Percentiles rank a stretch among this genome's conserved stretches.
Evolutionary conservation across 2,797 vertebrate genomes (phyloP).

Genomic region (Kryptopterus vitreolus): DNA sequence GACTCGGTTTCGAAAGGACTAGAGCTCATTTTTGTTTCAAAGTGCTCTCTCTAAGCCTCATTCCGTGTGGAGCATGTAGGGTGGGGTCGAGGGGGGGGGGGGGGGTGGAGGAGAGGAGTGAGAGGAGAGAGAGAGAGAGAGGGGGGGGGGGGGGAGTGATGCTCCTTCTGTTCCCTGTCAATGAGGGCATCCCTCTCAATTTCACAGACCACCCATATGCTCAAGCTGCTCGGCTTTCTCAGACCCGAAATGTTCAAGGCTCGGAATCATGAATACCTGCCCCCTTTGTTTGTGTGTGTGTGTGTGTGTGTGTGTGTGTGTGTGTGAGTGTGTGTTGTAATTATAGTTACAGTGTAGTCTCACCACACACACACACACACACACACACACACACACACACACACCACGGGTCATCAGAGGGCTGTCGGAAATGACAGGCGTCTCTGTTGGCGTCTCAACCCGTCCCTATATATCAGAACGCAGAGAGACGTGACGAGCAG

Average conservation of each 20-base stretch:
- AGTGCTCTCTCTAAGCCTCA: slow-evolving; percentile 34
- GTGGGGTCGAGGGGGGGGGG: slow-evolving; percentile 36
- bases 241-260: neutral
- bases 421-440: slow-evolving; percentile 5
- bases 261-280: neutral
- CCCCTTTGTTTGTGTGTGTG: neutral
- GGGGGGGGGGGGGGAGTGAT: slow-evolving; percentile 12
- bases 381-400: neutral
- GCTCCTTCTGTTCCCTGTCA: slow-evolving; percentile 41
- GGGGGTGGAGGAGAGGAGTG: neutral
- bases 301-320: neutral
- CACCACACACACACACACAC: slow-evolving; percentile 2
- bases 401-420: slow-evolving; percentile 15
- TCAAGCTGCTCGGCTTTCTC: slow-evolving; percentile 15
- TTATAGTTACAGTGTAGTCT: neutral
- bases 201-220: slow-evolving; percentile 39
- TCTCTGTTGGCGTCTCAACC: slow-evolving; percentile 19
- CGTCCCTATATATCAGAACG: slow-evolving; percentile 14
- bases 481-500: neutral
- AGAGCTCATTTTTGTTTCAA: slow-evolving; percentile 50
- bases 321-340: neutral
- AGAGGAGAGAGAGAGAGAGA: slow-evolving; percentile 4
- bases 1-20: slow-evolving; percentile 47
- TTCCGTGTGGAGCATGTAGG: slow-evolving; percentile 11
- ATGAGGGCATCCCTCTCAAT: slow-evolving; percentile 24